Conservation (phyloP, 2,888 invertebrate genomes). For the Gymnoscelis rufifasciata region DNA sequence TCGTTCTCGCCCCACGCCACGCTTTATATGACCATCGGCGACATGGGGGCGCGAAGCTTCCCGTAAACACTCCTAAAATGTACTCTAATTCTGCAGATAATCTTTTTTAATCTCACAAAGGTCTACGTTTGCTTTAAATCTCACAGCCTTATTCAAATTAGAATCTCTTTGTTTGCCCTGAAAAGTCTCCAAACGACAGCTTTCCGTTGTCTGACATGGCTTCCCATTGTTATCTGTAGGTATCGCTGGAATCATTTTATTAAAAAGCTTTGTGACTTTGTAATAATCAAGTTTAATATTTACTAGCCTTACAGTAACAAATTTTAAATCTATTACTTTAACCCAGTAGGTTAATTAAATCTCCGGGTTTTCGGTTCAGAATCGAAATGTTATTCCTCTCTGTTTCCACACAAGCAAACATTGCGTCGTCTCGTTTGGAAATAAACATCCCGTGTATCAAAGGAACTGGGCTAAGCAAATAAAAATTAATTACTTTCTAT, state of each 20-base stretch:
- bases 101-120: constrained; percentile 12
- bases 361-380: too few species aligned
- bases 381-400: constrained; percentile 45
- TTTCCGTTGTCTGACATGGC: constrained; percentile 15
- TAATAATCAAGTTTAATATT: too few species aligned
- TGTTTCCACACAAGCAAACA: constrained; percentile 66
- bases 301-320: too few species aligned
- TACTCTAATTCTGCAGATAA: constrained; percentile 34
- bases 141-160: constrained; percentile 16
- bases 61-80: constrained; percentile 56
- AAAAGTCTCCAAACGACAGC: constrained; percentile 12
- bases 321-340: too few species aligned
- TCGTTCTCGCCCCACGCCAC: constrained; percentile 70
- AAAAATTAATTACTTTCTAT: constrained; percentile 49
- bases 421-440: constrained; percentile 45
- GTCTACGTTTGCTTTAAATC: constrained; percentile 10
- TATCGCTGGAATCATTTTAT: constrained; percentile 37
- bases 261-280: constrained; percentile 31
- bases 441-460: constrained; percentile 62
- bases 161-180: constrained; percentile 17
- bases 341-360: too few species aligned
- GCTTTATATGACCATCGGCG: constrained; percentile 66
- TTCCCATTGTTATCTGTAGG: constrained; percentile 20
- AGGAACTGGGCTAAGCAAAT: constrained; percentile 60
- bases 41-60: constrained; percentile 67